These are phyloP conservation scores for Muscina levida DNA, from an alignment of 2,888 invertebrate genomes.

Conservation along the genomic window DNA sequence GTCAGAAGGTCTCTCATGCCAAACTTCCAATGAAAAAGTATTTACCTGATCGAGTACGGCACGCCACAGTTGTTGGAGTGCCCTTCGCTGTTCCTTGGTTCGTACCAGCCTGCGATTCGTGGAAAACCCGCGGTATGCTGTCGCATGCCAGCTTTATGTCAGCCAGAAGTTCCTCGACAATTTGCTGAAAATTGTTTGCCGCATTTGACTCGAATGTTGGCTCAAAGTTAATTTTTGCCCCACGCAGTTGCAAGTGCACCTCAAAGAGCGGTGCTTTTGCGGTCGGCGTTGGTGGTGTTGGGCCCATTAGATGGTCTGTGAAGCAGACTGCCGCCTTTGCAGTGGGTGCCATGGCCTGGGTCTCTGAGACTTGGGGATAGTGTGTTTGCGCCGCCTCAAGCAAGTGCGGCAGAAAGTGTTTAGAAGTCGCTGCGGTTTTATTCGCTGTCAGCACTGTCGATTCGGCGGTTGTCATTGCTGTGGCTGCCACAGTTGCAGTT, in stretches of 20 bases:
- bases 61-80: background rate
- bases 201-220: slow-evolving; percentile 87
- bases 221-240: slow-evolving; percentile 83
- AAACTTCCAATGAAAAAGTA: too few relatives aligned
- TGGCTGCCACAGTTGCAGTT: slow-evolving; percentile 28
- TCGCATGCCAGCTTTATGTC: slow-evolving; percentile 90
- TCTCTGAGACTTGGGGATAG: slow-evolving; percentile 22
- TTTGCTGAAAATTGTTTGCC: slow-evolving; percentile 85
- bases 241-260: slow-evolving; percentile 79
- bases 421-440: slow-evolving; percentile 50
- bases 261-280: slow-evolving; percentile 85
- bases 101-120: slow-evolving; percentile 79
- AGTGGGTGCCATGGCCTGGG: slow-evolving; percentile 19
- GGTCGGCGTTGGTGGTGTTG: slow-evolving; percentile 31
- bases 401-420: slow-evolving; percentile 60
- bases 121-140: slow-evolving; percentile 85
- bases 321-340: slow-evolving; percentile 34
- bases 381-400: slow-evolving; percentile 43
- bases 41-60: background rate
- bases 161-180: slow-evolving; percentile 87
- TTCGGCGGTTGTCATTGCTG: slow-evolving; percentile 53
- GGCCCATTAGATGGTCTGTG: slow-evolving; percentile 18
- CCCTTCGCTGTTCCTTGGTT: slow-evolving; percentile 62
- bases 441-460: slow-evolving; percentile 49
- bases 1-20: too few relatives aligned